Conservation (phyloP, 2,113 vertebrate genomes). For the Bos taurus region DNA sequence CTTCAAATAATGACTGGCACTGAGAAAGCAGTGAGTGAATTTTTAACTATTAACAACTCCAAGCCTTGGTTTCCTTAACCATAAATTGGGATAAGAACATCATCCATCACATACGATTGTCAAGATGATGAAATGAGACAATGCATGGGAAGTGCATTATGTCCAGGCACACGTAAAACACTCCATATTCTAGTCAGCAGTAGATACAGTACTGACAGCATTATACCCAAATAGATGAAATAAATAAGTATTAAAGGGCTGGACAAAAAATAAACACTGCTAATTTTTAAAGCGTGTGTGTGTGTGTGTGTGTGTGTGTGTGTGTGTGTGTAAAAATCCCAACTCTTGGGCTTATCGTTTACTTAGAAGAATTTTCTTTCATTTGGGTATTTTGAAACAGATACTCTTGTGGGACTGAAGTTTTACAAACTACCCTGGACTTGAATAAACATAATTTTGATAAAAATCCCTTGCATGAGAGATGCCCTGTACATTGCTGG, state of each 20-base stretch:
- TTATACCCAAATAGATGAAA: background rate
- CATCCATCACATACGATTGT: background rate
- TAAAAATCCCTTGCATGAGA: background rate
- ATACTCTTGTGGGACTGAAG: background rate
- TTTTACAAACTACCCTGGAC: background rate
- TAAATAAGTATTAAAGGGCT: background rate
- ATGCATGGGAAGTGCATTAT: background rate
- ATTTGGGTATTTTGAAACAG: background rate
- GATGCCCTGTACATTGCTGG: background rate
- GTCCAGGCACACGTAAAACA: background rate
- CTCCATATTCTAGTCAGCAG: background rate
- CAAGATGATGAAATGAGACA: background rate
- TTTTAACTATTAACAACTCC: conserved; percentile 10
- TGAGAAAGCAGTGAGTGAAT: background rate
- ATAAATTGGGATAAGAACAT: background rate
- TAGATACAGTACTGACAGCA: background rate
- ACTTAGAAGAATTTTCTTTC: background rate
- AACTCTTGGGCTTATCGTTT: background rate
- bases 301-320: background rate
- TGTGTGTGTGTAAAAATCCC: background rate
- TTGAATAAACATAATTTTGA: background rate
- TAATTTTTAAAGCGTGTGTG: background rate
- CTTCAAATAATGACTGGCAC: background rate
- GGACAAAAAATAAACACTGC: background rate
- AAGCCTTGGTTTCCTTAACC: background rate